phyloP scores from a whole-genome alignment of 2,888 invertebrate genomes.

The Mesoligia furuncula region DNA sequence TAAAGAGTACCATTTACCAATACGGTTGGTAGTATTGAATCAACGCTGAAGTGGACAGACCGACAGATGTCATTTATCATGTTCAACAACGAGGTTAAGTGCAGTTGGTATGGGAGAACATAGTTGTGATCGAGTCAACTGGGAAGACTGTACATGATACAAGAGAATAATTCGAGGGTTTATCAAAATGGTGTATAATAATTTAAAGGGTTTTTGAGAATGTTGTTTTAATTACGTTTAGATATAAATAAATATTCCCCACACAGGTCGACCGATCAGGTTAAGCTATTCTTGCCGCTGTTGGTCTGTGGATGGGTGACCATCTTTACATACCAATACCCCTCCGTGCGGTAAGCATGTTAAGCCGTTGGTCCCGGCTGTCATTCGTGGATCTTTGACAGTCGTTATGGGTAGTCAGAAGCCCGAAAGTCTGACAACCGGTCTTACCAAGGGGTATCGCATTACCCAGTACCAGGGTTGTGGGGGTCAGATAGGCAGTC shows the following conservation, averaged over 20 bases:
- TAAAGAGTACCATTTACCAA: conserved; percentile 48
- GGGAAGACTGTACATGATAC: background rate
- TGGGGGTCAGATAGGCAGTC: too few relatives aligned
- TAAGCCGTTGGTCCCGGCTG: too few relatives aligned
- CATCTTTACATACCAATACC: too few relatives aligned
- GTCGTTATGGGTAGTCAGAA: too few relatives aligned
- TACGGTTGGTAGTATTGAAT: conserved; percentile 37
- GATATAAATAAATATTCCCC: background rate
- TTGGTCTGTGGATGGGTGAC: too few relatives aligned
- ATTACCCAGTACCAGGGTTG: too few relatives aligned
- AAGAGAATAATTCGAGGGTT: background rate
- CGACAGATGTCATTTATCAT: conserved; percentile 57
- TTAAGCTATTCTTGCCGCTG: too few relatives aligned
- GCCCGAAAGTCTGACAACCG: too few relatives aligned
- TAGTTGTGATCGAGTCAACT: background rate
- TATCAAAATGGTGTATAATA: background rate
- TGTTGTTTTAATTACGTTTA: background rate
- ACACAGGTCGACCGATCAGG: too few relatives aligned
- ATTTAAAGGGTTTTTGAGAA: background rate
- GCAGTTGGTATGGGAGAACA: conserved; percentile 38
- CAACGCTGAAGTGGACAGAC: conserved; percentile 44
- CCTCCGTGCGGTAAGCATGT: too few relatives aligned
- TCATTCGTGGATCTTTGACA: too few relatives aligned
- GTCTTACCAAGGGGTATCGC: too few relatives aligned
- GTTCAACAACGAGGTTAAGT: conserved; percentile 52